phyloP scores from a whole-genome alignment of 2,888 invertebrate genomes.

The Meganola albula region DNA sequence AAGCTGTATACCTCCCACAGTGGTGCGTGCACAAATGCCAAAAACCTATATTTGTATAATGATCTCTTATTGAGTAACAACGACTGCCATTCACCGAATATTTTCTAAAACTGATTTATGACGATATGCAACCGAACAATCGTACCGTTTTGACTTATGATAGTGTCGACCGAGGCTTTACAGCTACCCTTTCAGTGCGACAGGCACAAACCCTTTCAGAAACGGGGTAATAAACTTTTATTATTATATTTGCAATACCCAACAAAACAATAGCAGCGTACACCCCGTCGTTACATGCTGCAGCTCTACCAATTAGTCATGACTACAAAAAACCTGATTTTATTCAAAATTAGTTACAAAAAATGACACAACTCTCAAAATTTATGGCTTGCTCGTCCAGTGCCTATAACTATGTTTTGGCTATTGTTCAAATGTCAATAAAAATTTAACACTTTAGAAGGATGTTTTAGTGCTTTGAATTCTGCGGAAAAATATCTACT shows the following conservation, averaged over 20 bases:
- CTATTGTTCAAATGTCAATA: conserved; percentile 59
- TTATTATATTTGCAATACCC: conserved; percentile 74
- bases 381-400: conserved; percentile 57
- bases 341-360: conserved; percentile 54
- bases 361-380: conserved; percentile 57
- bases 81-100: conserved; percentile 50
- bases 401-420: conserved; percentile 54
- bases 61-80: conserved; percentile 70
- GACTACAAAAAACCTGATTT: conserved; percentile 51
- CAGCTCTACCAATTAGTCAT: conserved; percentile 67
- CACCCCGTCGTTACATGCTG: conserved; percentile 57
- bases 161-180: conserved; percentile 49
- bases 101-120: conserved; percentile 72
- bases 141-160: conserved; percentile 64
- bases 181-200: conserved; percentile 64
- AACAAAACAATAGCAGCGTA: conserved; percentile 52
- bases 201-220: conserved; percentile 70
- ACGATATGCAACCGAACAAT: conserved; percentile 71
- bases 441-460: conserved; percentile 63
- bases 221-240: conserved; percentile 75
- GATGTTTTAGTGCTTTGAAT: conserved; percentile 42
- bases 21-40: conserved; percentile 69
- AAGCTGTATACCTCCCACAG: conserved; percentile 66
- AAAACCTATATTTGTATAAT: conserved; percentile 77
- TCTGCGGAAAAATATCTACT: conserved; percentile 36